Percentiles rank a stretch among this genome's conserved stretches.
Conservation (phyloP, 2,888 invertebrate species). For the Onchidella celtica region DNA sequence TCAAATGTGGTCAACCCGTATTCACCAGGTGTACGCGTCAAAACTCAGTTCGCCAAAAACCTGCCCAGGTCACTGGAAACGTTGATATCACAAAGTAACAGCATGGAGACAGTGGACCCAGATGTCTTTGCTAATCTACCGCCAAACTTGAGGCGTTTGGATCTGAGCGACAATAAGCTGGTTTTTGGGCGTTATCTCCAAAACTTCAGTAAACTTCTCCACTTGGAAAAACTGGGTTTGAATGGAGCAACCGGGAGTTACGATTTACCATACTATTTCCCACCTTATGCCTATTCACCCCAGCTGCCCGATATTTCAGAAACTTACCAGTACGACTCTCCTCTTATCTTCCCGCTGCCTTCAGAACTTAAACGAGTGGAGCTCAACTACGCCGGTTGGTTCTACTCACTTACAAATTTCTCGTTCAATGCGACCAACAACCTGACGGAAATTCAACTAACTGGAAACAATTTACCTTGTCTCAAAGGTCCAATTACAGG, state of each 20-base stretch:
- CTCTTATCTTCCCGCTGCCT: constrained; percentile 17
- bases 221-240: background rate
- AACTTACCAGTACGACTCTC: too few species aligned
- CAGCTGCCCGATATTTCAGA: background rate
- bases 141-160: background rate
- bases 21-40: background rate
- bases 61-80: background rate
- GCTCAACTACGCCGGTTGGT: constrained; percentile 20
- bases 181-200: constrained; percentile 27
- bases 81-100: background rate
- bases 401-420: constrained; percentile 16
- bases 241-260: background rate
- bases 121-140: constrained; percentile 22
- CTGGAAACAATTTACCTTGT: constrained; percentile 23
- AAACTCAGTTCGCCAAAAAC: background rate
- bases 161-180: constrained; percentile 32
- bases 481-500: constrained; percentile 29
- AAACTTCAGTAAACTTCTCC: constrained; percentile 5
- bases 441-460: background rate
- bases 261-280: background rate
- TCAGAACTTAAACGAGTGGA: constrained; percentile 6
- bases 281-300: background rate
- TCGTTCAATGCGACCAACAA: constrained; percentile 18
- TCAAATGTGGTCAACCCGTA: background rate
- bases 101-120: background rate